Evolutionary conservation across 2,113 vertebrate genomes (phyloP).

Genomic region (Sylvilagus bachmani): DNA sequence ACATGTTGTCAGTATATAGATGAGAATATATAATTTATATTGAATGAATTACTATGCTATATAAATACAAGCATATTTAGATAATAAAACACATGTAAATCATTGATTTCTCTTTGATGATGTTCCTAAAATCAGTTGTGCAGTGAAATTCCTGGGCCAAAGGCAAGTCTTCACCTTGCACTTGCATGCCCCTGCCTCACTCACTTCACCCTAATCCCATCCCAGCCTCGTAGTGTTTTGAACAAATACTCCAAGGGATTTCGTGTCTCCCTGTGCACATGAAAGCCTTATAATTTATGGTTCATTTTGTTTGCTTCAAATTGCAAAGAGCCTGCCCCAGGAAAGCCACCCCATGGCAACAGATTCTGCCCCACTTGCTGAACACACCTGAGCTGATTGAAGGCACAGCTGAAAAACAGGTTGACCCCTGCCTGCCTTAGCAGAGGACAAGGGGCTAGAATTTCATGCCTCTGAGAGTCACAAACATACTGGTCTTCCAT

Average conservation of each 20-base stretch:
- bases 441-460: neutral
- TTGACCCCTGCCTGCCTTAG: neutral
- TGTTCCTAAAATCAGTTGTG: neutral
- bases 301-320: slow-evolving; percentile 22
- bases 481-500: neutral
- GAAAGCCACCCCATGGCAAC: neutral
- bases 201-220: neutral
- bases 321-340: neutral
- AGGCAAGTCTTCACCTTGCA: neutral
- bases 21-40: neutral
- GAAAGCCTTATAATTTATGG: neutral
- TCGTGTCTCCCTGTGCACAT: neutral
- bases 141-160: neutral
- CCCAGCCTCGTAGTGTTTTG: neutral
- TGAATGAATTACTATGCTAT: neutral
- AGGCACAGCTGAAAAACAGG: neutral
- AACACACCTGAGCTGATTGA: neutral
- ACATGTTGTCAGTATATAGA: neutral
- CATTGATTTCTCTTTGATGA: neutral
- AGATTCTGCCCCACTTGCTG: neutral
- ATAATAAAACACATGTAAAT: neutral
- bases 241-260: neutral
- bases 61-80: neutral
- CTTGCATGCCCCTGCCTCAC: neutral
- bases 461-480: neutral